Conservation (phyloP, 1,140 invertebrate genomes). For the Eupristina koningsbergeri region DNA sequence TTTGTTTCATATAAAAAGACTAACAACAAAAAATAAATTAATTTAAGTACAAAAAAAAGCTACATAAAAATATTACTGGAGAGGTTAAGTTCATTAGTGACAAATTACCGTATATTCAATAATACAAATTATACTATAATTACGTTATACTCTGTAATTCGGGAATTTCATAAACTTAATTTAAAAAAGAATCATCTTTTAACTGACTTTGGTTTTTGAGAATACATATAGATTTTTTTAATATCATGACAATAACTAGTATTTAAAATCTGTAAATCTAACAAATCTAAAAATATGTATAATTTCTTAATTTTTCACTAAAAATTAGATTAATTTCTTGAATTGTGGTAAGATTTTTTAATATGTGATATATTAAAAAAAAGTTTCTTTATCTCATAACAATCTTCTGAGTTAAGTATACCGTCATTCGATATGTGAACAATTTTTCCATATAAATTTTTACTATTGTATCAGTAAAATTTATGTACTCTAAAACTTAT, state of each 20-base stretch:
- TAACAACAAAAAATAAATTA: slow-evolving; percentile 35
- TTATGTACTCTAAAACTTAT: slow-evolving; percentile 23
- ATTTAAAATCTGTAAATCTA: slow-evolving; percentile 45
- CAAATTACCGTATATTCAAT: neutral
- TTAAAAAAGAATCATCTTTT: slow-evolving; percentile 22
- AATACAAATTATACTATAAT: slow-evolving; percentile 15
- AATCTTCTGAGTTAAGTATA: slow-evolving; percentile 28
- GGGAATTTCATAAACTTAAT: slow-evolving; percentile 45
- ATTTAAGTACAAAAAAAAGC: slow-evolving; percentile 37
- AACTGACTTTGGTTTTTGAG: slow-evolving; percentile 27
- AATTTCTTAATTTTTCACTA: slow-evolving; percentile 17
- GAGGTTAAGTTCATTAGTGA: neutral
- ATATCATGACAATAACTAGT: slow-evolving; percentile 26
- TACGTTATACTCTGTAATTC: slow-evolving; percentile 2
- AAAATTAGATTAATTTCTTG: slow-evolving; percentile 30
- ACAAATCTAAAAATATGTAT: slow-evolving; percentile 41
- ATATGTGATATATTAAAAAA: slow-evolving; percentile 32
- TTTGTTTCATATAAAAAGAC: slow-evolving; percentile 12
- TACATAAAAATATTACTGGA: slow-evolving; percentile 26
- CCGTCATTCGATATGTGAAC: slow-evolving; percentile 28
- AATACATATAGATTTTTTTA: neutral
- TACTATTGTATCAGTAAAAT: slow-evolving; percentile 31
- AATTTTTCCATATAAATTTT: slow-evolving; percentile 32
- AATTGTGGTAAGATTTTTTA: slow-evolving; percentile 23
- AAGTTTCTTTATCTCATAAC: slow-evolving; percentile 21